Base-by-base conservation (phyloP, 2,113 vertebrate species). In the Rattus norvegicus region DNA sequence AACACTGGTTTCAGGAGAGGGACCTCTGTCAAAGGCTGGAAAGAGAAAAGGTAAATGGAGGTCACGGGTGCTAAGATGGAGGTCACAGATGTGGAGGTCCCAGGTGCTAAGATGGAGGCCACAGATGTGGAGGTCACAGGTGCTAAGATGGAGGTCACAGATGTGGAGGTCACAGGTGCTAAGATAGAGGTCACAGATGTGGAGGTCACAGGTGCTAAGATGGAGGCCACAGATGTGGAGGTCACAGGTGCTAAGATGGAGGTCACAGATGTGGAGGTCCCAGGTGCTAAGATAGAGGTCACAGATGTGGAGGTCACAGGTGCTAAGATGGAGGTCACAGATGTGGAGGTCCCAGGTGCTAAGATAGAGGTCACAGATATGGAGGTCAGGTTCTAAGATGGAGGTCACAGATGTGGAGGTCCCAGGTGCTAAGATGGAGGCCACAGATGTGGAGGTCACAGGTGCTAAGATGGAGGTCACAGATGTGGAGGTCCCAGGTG, bases 401-500 rank as follows among this genome's bases (percentile, higher is more conserved):
- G 56, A 59, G 56, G 56, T 19, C 56, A 59, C 56, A 59, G 43
- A 43, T 43, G 3, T 43, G 43, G 43, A 43, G 43, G 43, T 43
- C 43, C n/a, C n/a, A n/a, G 14, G 14, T 61, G 22, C 59, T 61
- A 20, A 61, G 59, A 4, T 22, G 5, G 56, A 19, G 7, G 0
- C 3, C 43, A 43, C 43, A 43, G 43, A 43, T 43, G 3, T 43
- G 43, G 43, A 43, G 43, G 43, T 43, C 43, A 43, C 43, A 43
- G 43, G 3, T 43, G 43, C 43, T 43, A 43, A 43, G 43, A 61
- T 61, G 47, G 43, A 16, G 19, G 61, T 63, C 61, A 63, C 61
- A 3, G n/a, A n/a, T n/a, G n/a, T n/a, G n/a, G n/a, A n/a, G 43
- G 43, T 36, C 49, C n/a, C 8, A 7, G 3, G 2, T 0, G 1